phyloP scores from a whole-genome alignment of 2,797 vertebrate species.

The Arctocebus calabarensis region DNA sequence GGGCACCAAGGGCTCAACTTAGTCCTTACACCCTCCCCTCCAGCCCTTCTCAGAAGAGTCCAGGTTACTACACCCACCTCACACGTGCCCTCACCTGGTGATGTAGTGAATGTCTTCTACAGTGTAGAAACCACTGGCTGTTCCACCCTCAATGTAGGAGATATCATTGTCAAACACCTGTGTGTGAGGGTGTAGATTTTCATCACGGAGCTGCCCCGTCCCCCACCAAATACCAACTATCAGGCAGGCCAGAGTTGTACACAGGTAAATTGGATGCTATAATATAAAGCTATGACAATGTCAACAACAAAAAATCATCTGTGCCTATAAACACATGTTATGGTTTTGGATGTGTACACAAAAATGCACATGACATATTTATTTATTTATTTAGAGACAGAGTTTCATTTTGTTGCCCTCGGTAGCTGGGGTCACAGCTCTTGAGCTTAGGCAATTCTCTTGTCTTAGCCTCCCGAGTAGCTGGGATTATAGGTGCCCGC shows the following conservation, averaged over 20 bases:
- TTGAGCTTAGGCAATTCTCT: no score
- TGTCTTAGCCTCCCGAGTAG: no score
- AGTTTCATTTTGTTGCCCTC: no score
- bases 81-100: constrained; percentile 88
- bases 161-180: constrained; percentile 97
- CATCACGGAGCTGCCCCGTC: neutral
- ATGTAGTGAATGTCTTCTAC: constrained; percentile 95
- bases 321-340: neutral
- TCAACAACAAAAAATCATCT: no score
- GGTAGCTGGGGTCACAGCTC: no score
- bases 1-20: no score
- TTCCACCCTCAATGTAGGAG: constrained; percentile 98
- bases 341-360: no score
- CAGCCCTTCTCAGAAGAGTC: accelerated
- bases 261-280: neutral
- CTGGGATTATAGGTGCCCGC: no score
- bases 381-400: no score
- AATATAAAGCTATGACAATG: no score
- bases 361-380: accelerated
- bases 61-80: no score
- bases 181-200: neutral
- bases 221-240: neutral
- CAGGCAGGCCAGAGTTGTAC: neutral
- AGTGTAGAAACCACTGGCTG: constrained; percentile 96
- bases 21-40: no score